Base-by-base conservation (phyloP, 2,113 vertebrate genomes). In the Dolichotis patagonum region DNA sequence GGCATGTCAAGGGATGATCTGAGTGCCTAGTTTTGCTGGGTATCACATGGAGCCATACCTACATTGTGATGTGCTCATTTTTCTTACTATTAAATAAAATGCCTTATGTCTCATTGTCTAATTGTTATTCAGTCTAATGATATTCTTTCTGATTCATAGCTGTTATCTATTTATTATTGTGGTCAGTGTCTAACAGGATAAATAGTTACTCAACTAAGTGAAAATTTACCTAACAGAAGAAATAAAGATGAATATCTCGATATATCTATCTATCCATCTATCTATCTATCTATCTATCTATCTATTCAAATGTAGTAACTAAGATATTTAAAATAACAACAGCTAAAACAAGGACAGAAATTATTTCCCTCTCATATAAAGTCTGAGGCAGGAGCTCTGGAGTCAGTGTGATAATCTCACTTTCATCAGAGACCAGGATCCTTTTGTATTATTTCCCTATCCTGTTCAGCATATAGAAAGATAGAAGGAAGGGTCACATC, bases 141-240 rank as follows among this genome's bases (percentile, higher is more conserved):
- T 91, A 75, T 28, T 88, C 30, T 94, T 95, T 63, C 80, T 82
- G 26, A 94, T 46, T 95, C 28, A 62, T n/a, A 60, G 32, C 17
- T 63, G 26, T 62, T 80, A 78, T 86, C 75, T 93, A 26, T 86
- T 81, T 93, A 26, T 13, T 89, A 20, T 41, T 80, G 3, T 86
- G 52, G 2, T 24, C 65, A 86, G 7, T 80, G 60, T 85, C 54
- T 84, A 93, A 84, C 4, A 82, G 14, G 4, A 97, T 5, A 81
- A 93, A 78, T 17, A 63, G 5, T 58, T 84, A 82, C 38, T 86
- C 60, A 88, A 54, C n/a, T 93, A n/a, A 80, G 35, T 73, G 8
- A 22, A 67, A 71, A 63, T 60, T 96, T 83, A 86, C 22, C 56
- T 95, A 93, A 41, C 3, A 65, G 80, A 56, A 77, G 32, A 93